These are phyloP conservation scores for Zelostemma sp. DNA, from an alignment of 1,140 invertebrate genomes.

Conservation along the genomic window DNA sequence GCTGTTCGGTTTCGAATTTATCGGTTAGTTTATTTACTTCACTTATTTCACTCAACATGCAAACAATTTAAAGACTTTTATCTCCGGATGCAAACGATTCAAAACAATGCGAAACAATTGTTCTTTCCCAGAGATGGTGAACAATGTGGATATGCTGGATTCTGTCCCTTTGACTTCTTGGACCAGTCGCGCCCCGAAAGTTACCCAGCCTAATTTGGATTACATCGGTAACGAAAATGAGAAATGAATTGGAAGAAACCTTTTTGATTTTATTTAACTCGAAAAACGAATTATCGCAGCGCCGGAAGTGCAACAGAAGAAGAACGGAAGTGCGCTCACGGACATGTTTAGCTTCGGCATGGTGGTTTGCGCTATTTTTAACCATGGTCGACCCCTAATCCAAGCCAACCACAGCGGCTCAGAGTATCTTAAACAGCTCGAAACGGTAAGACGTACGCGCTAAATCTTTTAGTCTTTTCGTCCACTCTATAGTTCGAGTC, in stretches of 20 bases:
- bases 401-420: constrained; percentile 90
- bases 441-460: constrained; percentile 80
- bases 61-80: neutral
- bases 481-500: too few relatives aligned
- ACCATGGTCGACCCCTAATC: constrained; percentile 87
- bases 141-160: constrained; percentile 78
- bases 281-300: constrained; percentile 69
- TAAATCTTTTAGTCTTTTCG: constrained; percentile 11
- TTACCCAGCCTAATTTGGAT: constrained; percentile 93
- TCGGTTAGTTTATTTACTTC: constrained; percentile 73
- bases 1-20: constrained; percentile 94
- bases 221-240: constrained; percentile 81
- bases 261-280: constrained; percentile 13
- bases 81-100: too few relatives aligned
- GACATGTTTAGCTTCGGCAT: constrained; percentile 97
- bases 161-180: constrained; percentile 83
- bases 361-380: constrained; percentile 92
- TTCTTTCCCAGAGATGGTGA: constrained; percentile 75
- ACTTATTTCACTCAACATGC: neutral
- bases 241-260: neutral
- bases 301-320: constrained; percentile 89
- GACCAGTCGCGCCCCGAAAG: constrained; percentile 90
- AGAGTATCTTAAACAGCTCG: constrained; percentile 90
- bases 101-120: too few relatives aligned
- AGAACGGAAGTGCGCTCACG: constrained; percentile 85